Conservation (phyloP, 2,797 vertebrate genomes). For the Capromys pilorides region DNA sequence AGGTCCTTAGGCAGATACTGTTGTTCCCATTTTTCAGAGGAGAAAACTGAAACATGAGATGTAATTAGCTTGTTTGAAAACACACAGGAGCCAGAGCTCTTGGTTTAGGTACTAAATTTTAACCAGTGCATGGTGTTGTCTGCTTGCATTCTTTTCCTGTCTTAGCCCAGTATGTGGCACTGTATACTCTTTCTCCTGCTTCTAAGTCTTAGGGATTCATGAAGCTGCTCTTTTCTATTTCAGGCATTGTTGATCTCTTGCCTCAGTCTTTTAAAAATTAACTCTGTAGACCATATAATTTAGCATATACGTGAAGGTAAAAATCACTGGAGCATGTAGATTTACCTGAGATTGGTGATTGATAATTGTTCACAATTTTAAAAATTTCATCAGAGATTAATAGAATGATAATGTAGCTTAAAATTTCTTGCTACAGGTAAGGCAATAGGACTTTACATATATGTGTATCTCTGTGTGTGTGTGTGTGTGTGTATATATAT, state of each 20-base stretch:
- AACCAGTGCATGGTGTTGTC: neutral
- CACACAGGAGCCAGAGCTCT: neutral
- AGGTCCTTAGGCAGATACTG: neutral
- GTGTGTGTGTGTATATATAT: too few species aligned
- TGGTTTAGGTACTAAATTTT: neutral
- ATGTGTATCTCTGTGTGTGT: too few species aligned
- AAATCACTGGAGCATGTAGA: slow-evolving; percentile 65
- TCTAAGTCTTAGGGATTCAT: neutral
- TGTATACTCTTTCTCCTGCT: neutral
- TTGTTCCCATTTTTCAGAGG: slow-evolving; percentile 11
- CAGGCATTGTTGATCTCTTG: neutral
- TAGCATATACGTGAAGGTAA: slow-evolving; percentile 31
- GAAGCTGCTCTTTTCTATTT: neutral
- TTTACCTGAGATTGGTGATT: slow-evolving; percentile 75
- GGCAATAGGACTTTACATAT: neutral
- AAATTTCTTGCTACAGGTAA: slow-evolving; percentile 63
- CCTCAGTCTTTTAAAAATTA: slow-evolving; percentile 74
- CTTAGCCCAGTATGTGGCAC: neutral
- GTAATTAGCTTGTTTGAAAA: neutral
- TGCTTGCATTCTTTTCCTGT: neutral
- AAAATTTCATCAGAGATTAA: slow-evolving; percentile 72
- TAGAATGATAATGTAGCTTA: slow-evolving; percentile 68
- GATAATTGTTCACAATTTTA: slow-evolving; percentile 73
- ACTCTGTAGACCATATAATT: slow-evolving; percentile 54
- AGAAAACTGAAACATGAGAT: slow-evolving; percentile 37